phyloP scores from a whole-genome alignment of 2,113 vertebrate genomes.

The Oreochromis aureus region DNA sequence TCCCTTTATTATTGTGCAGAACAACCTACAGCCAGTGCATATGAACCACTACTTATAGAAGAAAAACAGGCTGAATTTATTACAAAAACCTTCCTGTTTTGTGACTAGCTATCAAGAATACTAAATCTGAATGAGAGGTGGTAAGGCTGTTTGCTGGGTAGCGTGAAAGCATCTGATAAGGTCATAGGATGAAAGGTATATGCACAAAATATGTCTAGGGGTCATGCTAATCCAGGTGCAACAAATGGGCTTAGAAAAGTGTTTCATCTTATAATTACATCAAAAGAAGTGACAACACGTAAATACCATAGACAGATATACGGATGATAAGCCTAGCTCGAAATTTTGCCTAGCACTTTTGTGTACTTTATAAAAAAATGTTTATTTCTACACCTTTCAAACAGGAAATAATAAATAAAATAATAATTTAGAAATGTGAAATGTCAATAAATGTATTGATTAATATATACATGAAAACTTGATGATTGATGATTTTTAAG shows the following conservation, averaged over 20 bases:
- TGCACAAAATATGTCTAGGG: not conserved
- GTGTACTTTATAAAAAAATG: not conserved
- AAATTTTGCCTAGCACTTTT: not conserved
- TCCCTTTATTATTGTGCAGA: not conserved
- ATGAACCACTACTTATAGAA: not conserved
- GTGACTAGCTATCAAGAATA: not conserved
- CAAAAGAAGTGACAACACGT: not conserved
- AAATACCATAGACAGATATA: not conserved
- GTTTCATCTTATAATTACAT: not conserved
- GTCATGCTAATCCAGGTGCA: not conserved
- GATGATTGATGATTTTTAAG: no score
- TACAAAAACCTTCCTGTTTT: not conserved
- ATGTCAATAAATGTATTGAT: not conserved
- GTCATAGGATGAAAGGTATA: not conserved
- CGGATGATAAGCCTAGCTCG: not conserved
- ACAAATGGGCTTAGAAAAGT: not conserved
- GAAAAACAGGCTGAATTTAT: not conserved
- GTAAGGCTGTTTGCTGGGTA: not conserved
- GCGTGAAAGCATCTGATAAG: not conserved
- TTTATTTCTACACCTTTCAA: not conserved
- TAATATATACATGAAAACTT: not conserved
- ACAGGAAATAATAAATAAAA: not conserved
- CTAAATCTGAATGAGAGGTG: not conserved
- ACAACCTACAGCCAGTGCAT: not conserved
- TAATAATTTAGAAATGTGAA: not conserved